Percentiles rank a stretch among this genome's conserved stretches.
Evolutionary conservation across 1,140 invertebrate species (phyloP).

Genomic region (Globodera ellingtonae): DNA sequence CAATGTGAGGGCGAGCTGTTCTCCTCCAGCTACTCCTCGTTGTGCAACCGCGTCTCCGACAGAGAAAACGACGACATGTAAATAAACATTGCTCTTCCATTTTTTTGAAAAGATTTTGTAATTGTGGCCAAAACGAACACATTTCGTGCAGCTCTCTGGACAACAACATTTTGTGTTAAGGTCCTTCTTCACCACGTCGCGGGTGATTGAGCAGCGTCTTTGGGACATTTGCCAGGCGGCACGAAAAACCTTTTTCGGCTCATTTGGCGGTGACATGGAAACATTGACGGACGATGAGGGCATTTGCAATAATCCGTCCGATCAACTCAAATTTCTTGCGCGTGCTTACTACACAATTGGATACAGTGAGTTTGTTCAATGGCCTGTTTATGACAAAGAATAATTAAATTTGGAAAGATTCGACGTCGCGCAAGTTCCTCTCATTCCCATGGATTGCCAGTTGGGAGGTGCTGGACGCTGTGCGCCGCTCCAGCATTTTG

Average conservation of each 20-base stretch:
- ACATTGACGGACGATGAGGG: conserved; percentile 22
- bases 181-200: conserved; percentile 49
- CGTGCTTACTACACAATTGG: conserved; percentile 40
- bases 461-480: conserved; percentile 41
- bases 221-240: conserved; percentile 19
- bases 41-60: conserved; percentile 41
- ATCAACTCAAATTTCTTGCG: conserved; percentile 33
- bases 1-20: conserved; percentile 53
- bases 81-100: too few species aligned
- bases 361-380: conserved; percentile 26
- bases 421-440: conserved; percentile 28
- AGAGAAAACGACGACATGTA: conserved; percentile 46
- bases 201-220: conserved; percentile 42
- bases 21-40: conserved; percentile 34
- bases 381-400: not conserved
- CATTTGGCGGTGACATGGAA: conserved; percentile 25
- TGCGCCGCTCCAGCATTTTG: conserved; percentile 12
- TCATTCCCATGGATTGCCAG: conserved; percentile 48
- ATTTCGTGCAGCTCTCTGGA: not conserved
- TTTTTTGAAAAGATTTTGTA: too few species aligned
- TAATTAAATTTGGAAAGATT: conserved; percentile 13
- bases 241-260: conserved; percentile 39
- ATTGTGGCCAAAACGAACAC: not conserved
- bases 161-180: conserved; percentile 3
- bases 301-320: conserved; percentile 37